A percentile compares a stretch with the other conserved stretches of the same genome.
These are phyloP conservation scores for Muscina levida DNA, from an alignment of 2,888 invertebrate species.

Conservation along the genomic window DNA sequence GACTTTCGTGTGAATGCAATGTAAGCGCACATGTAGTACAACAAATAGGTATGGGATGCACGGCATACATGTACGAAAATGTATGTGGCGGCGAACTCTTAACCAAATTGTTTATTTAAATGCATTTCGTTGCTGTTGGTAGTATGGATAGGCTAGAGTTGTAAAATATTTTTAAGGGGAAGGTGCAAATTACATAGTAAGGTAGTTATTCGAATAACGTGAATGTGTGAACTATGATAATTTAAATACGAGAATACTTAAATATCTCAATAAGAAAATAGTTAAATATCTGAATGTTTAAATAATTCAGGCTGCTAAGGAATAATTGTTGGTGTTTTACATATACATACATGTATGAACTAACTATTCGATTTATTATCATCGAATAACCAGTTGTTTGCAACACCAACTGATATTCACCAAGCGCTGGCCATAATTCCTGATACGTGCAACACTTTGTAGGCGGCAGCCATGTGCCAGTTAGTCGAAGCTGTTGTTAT, in stretches of 20 bases:
- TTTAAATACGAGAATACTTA: too few relatives aligned
- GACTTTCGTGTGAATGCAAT: slow-evolving; percentile 44
- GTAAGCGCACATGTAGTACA: slow-evolving; percentile 1
- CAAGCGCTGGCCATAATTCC: neutral
- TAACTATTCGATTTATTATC: too few relatives aligned
- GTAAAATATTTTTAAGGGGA: too few relatives aligned
- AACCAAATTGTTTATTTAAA: slow-evolving; percentile 38
- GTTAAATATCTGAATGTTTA: too few relatives aligned
- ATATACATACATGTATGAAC: too few relatives aligned
- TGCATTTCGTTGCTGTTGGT: slow-evolving; percentile 14
- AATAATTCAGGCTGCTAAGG: too few relatives aligned
- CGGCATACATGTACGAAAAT: slow-evolving; percentile 37
- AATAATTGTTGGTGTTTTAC: too few relatives aligned
- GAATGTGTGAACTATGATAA: too few relatives aligned
- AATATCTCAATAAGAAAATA: too few relatives aligned
- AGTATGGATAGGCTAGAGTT: slow-evolving; percentile 8
- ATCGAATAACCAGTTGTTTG: too few relatives aligned
- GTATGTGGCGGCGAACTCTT: slow-evolving; percentile 15
- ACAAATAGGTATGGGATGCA: neutral
- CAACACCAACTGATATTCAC: neutral
- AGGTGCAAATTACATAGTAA: too few relatives aligned
- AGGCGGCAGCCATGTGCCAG: neutral
- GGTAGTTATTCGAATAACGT: too few relatives aligned
- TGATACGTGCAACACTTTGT: neutral
- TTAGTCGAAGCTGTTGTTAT: slow-evolving; percentile 68